Evolutionary conservation across 2,888 invertebrate genomes (phyloP), one percentile per base, ranked within the genome.

Genomic region (Hesperia comma): DNA sequence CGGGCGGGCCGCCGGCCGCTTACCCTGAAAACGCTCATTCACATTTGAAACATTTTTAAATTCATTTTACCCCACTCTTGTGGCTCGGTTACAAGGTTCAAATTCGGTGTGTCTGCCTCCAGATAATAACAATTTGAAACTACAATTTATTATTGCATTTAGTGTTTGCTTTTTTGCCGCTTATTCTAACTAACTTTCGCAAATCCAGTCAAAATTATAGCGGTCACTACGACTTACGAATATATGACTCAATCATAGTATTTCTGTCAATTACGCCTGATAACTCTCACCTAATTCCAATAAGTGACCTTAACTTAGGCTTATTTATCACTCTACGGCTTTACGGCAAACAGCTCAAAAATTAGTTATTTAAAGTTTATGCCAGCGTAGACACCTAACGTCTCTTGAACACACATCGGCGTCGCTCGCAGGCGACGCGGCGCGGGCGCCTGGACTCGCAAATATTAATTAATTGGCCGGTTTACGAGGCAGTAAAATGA

Each of bases 401-500:
- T 7, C 33, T 33, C 32, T 33, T 8, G 8, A 33, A 8, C 33
- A 15, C 5, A 6, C 43, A 15, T 14, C 33, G n/a, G 17, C 40
- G 56, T 3, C 17, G 37, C 33, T 8, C n/a, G n/a, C n/a, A n/a
- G 40, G n/a, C 58, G 41, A 8, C 46, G 61, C 37, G 54, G 12
- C 61, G 32, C 15, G 17, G n/a, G n/a, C n/a, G n/a, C n/a, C n/a
- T 33, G 40, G 15, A 41, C 40, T 41, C 57, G 21, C 61, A 54
- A 46, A 60, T 54, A 62, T 62, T 62, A 62, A 62, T 62, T n/a
- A n/a, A n/a, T 51, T 63, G 55, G 46, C 3, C 46, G 56, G 4
- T 63, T 63, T 63, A 63, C 56, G 63, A 56, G 33, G 63, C 37
- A 15, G 21, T 43, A 37, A 63, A 63, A 32, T 10, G n/a, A 49